Base-by-base conservation (phyloP, 2,113 vertebrate genomes). In the Epinephelus fuscoguttatus region DNA sequence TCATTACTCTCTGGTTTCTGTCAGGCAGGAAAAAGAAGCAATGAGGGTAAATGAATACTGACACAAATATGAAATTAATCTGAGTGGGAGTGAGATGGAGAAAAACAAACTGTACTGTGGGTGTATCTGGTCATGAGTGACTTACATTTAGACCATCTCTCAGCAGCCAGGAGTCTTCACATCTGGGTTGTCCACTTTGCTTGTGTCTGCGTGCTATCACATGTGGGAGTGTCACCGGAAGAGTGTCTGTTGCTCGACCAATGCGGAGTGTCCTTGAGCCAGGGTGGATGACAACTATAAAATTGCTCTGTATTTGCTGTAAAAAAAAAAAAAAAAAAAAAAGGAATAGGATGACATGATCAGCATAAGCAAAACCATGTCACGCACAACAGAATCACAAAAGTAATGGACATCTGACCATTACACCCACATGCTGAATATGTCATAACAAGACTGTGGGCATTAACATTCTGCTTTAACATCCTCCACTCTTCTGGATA, bases 241-340 rank as follows among this genome's bases (percentile, higher is more conserved):
- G 95, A 0, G 96, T 99, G 89, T 99, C 98, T 15, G 98, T 98
- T 52, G 98, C 98, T 91, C 98, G 94, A 4, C 98, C 98, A 21
- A 99, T 95, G 52, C 97, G 95, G 57, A 99, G 93, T 0, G 96
- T 97, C 60, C 94, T 96, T 0, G 98, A 99, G 45, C 98, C 98
- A 1, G 98, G 97, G 85, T 98, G 96, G 81, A 99, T 97, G 81
- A 99, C 97, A 12, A 99, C 93, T 2, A 99, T 94, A 82, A 98
- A 98, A 90, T 98, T 98, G 92, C 97, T 98, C 88, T 99, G 98
- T 59, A 99, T 99, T 96, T 98, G 98, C 98, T 99, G 93, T 56
- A 88, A 92, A 75, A 87, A 37, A 81, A 68, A 7, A n/a, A 27
- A n/a, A 9, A 18, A 47, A 21, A 3, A 68, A 7, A n/a, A 27